Conservation (phyloP, 2,797 vertebrate genomes). For the Acrossocheilus wenchowensis region DNA sequence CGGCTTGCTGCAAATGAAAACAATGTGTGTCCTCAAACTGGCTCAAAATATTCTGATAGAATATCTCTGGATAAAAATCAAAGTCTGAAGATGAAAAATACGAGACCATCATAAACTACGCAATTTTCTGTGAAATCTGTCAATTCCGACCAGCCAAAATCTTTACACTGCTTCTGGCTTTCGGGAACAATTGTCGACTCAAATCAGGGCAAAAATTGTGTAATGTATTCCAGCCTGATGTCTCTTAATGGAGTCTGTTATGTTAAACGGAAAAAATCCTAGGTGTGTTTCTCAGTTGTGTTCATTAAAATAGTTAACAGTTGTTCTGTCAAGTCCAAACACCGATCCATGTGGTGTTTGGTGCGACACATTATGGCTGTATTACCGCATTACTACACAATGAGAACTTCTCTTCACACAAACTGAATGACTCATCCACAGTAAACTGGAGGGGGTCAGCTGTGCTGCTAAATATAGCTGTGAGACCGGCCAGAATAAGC, state of each 20-base stretch:
- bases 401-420: constrained; percentile 55
- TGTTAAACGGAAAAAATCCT: constrained; percentile 4
- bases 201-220: not conserved
- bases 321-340: constrained; percentile 28
- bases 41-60: not conserved
- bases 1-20: not conserved
- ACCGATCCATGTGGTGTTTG: constrained; percentile 26
- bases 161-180: not conserved
- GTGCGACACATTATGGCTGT: constrained; percentile 20
- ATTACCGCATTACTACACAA: constrained; percentile 40
- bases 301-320: constrained; percentile 34
- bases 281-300: not conserved
- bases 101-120: too few species aligned
- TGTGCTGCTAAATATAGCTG: constrained; percentile 72
- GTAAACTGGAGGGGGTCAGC: constrained; percentile 61
- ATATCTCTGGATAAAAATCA: not conserved
- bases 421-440: constrained; percentile 63
- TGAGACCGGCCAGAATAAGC: constrained; percentile 67
- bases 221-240: not conserved
- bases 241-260: not conserved
- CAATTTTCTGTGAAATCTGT: not conserved
- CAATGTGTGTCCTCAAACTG: not conserved
- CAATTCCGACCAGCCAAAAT: not conserved
- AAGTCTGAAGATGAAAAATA: not conserved
- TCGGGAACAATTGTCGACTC: not conserved